A percentile compares a stretch with the other conserved stretches of the same genome.
Evolutionary conservation across 2,113 vertebrate species (phyloP).

Genomic region (Lota lota): DNA sequence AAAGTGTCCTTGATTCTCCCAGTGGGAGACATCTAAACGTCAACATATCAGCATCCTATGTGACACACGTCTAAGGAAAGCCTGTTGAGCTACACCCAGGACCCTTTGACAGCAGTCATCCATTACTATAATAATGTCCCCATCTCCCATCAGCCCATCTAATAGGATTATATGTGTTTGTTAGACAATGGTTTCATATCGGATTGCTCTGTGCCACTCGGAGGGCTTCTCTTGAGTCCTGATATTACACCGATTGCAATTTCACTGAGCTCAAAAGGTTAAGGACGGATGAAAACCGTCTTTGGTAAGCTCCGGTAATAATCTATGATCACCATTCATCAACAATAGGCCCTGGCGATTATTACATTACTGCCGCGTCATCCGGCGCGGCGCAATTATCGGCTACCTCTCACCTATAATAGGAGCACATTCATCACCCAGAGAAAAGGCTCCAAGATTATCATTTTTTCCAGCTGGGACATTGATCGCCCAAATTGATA

Average conservation of each 20-base stretch:
- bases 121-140: no score
- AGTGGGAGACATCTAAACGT: no score
- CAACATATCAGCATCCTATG: no score
- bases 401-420: constrained; percentile 32
- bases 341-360: constrained; percentile 51
- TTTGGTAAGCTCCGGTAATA: constrained; percentile 32
- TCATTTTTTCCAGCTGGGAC: constrained; percentile 36
- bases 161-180: no score
- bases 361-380: constrained; percentile 40
- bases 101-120: no score
- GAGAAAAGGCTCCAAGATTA: constrained; percentile 32
- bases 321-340: constrained; percentile 51
- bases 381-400: constrained; percentile 8
- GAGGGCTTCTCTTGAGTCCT: no score
- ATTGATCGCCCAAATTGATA: constrained; percentile 41
- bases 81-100: no score
- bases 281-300: constrained; percentile 50
- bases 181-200: no score
- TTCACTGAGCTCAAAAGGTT: constrained; percentile 51
- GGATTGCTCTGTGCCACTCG: no score
- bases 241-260: constrained; percentile 44
- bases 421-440: constrained; percentile 13
- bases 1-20: no score
- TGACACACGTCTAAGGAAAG: no score
- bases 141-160: no score